These are phyloP conservation scores for Eumeta japonica DNA, from an alignment of 1,140 invertebrate genomes.

Conservation along the genomic window DNA sequence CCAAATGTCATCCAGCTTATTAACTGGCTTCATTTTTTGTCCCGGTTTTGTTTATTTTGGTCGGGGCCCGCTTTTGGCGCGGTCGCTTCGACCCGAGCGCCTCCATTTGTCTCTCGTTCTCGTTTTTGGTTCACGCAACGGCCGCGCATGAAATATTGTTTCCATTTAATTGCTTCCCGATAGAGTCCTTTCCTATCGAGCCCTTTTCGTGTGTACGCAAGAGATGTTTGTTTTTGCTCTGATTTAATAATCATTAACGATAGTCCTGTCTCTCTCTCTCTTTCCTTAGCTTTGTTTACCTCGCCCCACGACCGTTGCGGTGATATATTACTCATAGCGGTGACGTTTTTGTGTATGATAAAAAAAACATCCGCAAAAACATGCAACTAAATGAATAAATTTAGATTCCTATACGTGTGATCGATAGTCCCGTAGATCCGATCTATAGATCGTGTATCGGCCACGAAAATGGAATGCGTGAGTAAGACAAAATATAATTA, in stretches of 20 bases:
- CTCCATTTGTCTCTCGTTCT: slow-evolving; percentile 47
- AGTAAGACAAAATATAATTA: slow-evolving; percentile 60
- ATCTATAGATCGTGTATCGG: slow-evolving; percentile 57
- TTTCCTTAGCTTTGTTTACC: too few species aligned
- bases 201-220: too few species aligned
- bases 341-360: too few species aligned
- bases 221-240: too few species aligned
- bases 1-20: slow-evolving; percentile 57
- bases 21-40: slow-evolving; percentile 55
- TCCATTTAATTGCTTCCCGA: slow-evolving; percentile 50
- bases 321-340: too few species aligned
- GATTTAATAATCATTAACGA: too few species aligned
- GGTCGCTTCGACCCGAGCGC: slow-evolving; percentile 47
- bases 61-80: slow-evolving; percentile 53
- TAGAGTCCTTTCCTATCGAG: slow-evolving; percentile 42
- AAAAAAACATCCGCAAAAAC: slow-evolving; percentile 46
- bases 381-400: slow-evolving; percentile 53
- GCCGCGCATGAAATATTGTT: slow-evolving; percentile 51
- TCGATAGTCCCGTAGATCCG: slow-evolving; percentile 52
- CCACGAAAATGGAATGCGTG: slow-evolving; percentile 53
- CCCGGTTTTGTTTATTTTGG: slow-evolving; percentile 49
- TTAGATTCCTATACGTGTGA: slow-evolving; percentile 47
- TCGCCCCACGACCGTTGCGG: too few species aligned
- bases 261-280: too few species aligned
- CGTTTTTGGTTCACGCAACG: slow-evolving; percentile 47